Evolutionary conservation across 2,113 vertebrate species (phyloP).

Genomic region (Eonycteris spelaea): DNA sequence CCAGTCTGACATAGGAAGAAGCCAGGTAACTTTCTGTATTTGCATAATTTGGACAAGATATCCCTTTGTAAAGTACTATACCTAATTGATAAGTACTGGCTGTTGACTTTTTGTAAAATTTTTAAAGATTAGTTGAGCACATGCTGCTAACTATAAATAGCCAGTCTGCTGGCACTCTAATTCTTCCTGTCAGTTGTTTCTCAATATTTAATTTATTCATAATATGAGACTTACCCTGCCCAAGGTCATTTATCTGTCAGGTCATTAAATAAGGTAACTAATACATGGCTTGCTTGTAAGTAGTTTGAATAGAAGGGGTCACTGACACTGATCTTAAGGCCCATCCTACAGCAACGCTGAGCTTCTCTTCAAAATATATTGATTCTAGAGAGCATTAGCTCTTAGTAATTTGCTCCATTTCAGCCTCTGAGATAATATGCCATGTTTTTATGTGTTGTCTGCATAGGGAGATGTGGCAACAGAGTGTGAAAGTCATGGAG

Average conservation of each 20-base stretch:
- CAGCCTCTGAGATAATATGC: background rate
- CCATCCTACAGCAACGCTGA: background rate
- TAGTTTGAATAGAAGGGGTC: background rate
- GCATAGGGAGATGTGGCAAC: constrained; percentile 42
- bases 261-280: background rate
- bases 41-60: background rate
- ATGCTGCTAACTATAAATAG: background rate
- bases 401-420: constrained; percentile 6
- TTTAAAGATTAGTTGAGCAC: background rate
- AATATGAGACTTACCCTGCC: background rate
- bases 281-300: background rate
- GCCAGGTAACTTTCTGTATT: background rate
- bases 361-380: background rate
- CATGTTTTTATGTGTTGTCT: constrained; percentile 55
- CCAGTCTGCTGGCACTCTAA: background rate
- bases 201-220: background rate
- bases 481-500: constrained; percentile 70
- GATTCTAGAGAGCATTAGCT: constrained; percentile 7
- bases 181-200: background rate
- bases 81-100: background rate
- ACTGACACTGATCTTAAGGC: background rate
- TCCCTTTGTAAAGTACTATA: background rate
- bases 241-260: background rate
- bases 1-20: background rate
- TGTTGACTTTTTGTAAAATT: background rate